Base-by-base conservation (phyloP, 1,140 invertebrate species). In the Eumeta japonica region DNA sequence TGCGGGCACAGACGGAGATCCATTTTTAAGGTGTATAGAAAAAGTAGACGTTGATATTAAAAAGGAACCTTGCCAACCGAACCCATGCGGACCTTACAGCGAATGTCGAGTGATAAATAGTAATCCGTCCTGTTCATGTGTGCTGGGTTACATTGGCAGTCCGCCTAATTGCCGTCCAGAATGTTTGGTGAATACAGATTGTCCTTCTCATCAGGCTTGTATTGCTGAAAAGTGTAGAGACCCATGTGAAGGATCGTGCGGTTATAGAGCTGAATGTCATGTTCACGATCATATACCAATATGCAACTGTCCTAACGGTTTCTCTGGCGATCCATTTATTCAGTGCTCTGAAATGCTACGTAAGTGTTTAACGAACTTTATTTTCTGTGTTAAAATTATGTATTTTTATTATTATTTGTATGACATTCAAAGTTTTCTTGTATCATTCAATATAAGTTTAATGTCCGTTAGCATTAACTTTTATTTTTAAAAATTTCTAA, bases 161-260 rank as follows among this genome's bases (percentile, higher is more conserved):
- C 86, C 88, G 28, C 86, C 88, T 38, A 85, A 83, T 48, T 92
- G 89, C 53, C 79, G 82, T 33, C 87, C 87, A 14, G 88, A 90
- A 72, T 92, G 87, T 71, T 75, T 88, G 10, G 83, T 87, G 0
- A 83, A 89, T 57, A 83, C 85, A 3, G 88, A 92, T 51, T 92
- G 89, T 63, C 79, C 85, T n/a, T 82, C 84, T 28, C 82, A 86
- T 49, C 77, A 81, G 39, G 85, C 88, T 7, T 91, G 89, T 54
- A 83, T 90, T 30, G 84, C 84, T 33, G 84, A 86, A 51, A 89
- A 86, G 59, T 91, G 89, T 51, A 81, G 70, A 35, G 85, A 89
- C 76, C 87, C 88, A 3, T 91, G 89, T 58, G 81, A 83, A 35
- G 88, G 87, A 32, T 87, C 86, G 1, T 92, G 90, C 64, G 88